A percentile compares a stretch with the other conserved stretches of the same genome.
phyloP scores from a whole-genome alignment of 2,888 invertebrate genomes.

The Ferdinandea cuprea region DNA sequence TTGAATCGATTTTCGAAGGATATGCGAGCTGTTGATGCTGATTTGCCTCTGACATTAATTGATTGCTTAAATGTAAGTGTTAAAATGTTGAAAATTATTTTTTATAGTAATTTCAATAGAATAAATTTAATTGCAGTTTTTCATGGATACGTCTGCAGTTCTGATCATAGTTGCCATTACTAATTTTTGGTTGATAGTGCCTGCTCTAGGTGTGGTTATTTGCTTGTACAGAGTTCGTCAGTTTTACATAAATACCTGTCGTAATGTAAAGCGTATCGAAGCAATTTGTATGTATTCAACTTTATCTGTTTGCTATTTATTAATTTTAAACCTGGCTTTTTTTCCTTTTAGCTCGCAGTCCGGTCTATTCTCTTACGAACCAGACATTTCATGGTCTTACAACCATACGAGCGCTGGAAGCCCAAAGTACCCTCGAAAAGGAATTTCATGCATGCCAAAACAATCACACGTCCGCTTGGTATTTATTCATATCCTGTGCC shows the following conservation, averaged over 20 bases:
- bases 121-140: constrained; percentile 77
- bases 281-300: constrained; percentile 82
- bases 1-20: constrained; percentile 91
- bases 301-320: background rate
- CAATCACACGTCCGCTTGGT: constrained; percentile 89
- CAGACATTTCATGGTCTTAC: constrained; percentile 90
- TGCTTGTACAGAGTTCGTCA: constrained; percentile 86
- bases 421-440: constrained; percentile 85
- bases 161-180: constrained; percentile 87
- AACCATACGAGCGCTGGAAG: constrained; percentile 89
- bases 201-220: constrained; percentile 85
- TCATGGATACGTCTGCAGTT: constrained; percentile 83
- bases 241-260: constrained; percentile 84
- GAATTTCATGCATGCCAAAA: constrained; percentile 87
- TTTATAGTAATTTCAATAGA: background rate
- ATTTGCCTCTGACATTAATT: constrained; percentile 85
- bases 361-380: constrained; percentile 90
- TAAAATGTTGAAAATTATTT: background rate
- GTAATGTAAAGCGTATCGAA: constrained; percentile 84
- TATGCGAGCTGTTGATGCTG: constrained; percentile 86
- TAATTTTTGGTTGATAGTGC: constrained; percentile 86
- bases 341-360: constrained; percentile 87
- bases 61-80: constrained; percentile 85
- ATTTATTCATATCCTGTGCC: constrained; percentile 92
- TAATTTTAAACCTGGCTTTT: background rate